Conservation (phyloP, 2,113 vertebrate genomes). For the Gasterosteus nipponicus region DNA sequence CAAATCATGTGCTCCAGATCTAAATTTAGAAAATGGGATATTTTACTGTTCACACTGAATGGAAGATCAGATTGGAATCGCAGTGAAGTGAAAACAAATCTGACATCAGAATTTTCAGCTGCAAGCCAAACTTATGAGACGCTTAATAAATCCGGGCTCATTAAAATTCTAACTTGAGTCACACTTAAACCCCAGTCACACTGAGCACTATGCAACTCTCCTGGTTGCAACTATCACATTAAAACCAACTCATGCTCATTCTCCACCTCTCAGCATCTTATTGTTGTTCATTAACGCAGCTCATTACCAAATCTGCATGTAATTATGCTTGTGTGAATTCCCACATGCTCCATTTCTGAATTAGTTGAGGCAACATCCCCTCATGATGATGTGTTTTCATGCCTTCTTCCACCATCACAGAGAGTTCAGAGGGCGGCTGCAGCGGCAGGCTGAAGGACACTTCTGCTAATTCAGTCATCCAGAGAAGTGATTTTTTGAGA, state of each 20-base stretch:
- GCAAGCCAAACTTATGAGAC: neutral
- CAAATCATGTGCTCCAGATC: neutral
- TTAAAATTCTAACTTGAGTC: slow-evolving; percentile 3
- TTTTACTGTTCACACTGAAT: neutral
- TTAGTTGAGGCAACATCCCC: slow-evolving; percentile 3
- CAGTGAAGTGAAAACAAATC: neutral
- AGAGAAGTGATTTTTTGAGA: neutral
- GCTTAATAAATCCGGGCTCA: slow-evolving; percentile 7
- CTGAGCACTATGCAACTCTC: slow-evolving; percentile 22
- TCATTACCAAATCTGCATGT: slow-evolving; percentile 50
- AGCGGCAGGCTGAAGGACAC: neutral
- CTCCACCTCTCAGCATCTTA: slow-evolving; percentile 55
- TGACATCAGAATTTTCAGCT: neutral
- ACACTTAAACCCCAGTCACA: neutral
- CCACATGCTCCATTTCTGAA: slow-evolving; percentile 18
- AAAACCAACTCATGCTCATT: slow-evolving; percentile 40
- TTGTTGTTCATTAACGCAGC: slow-evolving; percentile 57
- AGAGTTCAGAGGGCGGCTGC: slow-evolving; percentile 4
- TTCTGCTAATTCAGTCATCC: neutral
- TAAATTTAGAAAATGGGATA: neutral
- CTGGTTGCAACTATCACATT: slow-evolving; percentile 27
- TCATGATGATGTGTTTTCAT: neutral
- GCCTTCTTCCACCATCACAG: neutral
- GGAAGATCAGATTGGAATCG: neutral
- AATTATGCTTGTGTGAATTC: slow-evolving; percentile 43